Evolutionary conservation across 2,113 vertebrate genomes (phyloP), one percentile per base, ranked within the genome.

Genomic region (Stercorarius parasiticus): DNA sequence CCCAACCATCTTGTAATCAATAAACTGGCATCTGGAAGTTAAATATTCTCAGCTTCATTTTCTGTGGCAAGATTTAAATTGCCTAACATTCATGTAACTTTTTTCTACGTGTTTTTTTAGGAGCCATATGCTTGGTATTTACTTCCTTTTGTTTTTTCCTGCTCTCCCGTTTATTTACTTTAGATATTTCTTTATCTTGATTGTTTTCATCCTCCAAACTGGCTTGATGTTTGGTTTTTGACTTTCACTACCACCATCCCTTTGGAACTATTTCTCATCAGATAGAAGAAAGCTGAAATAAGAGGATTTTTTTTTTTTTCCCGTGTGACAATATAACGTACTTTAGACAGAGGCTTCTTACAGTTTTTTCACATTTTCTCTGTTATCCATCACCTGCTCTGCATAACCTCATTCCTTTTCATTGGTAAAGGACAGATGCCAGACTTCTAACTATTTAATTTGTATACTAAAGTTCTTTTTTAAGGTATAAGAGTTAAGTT

Each of bases 21-120:
- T 94, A 94, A 97, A 83, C 29, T 86, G 64, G 49, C 90, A 96
- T 96, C 86, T 97, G 92, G 93, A 94, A 85, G 69, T 90, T 94
- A 90, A 94, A 96, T 84, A 70, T 94, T 94, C 87, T 27, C 45
- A 74, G 45, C 59, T 94, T 90, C 15, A 55, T 92, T 95, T 86
- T 95, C 59, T 52, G 11, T 80, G 38, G 49, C 45, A 92, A 49
- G 59, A 87, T 76, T 83, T 78, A 84, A 93, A 90, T 95, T 90
- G 58, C 53, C 7, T 62, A 73, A 50, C 49, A 40, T 78, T 79
- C 69, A 62, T 53, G 32, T 64, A 64, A 65, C 49, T 71, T 87
- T 84, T 81, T 94, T 65, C 47, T 59, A 9, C 2, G 0, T 78
- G 34, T 9, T 30, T 90, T 88, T 96, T 96, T 93, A 78, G 55